phyloP scores from a whole-genome alignment of 2,888 invertebrate species.

The Drosophila austrosaltans region DNA sequence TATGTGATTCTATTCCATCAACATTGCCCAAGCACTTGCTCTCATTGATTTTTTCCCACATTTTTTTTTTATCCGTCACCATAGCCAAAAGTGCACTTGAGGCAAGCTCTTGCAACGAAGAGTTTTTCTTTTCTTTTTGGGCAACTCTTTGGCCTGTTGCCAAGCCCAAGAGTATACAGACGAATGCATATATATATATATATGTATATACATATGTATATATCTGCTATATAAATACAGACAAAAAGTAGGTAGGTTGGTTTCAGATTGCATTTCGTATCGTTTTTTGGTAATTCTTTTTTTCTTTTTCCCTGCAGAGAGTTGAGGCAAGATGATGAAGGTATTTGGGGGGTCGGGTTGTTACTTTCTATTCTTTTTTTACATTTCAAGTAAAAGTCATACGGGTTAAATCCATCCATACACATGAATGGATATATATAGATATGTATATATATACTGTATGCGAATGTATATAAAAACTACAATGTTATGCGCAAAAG shows the following conservation, averaged over 20 bases:
- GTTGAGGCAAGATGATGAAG: conserved; percentile 25
- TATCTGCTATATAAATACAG: conserved; percentile 41
- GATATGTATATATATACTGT: conserved; percentile 22
- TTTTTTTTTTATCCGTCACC: conserved; percentile 34
- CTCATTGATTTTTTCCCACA: conserved; percentile 60
- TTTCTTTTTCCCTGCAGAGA: conserved; percentile 19
- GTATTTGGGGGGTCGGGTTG: conserved; percentile 8
- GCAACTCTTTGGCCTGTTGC: conserved; percentile 44
- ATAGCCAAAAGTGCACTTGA: conserved; percentile 48
- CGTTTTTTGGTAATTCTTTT: conserved; percentile 35
- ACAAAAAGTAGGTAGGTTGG: conserved; percentile 29
- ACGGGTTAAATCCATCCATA: conserved; percentile 18
- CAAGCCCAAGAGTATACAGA: conserved; percentile 39
- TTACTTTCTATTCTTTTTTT: conserved; percentile 46
- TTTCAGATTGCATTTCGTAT: conserved; percentile 21
- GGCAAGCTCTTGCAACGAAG: conserved; percentile 27
- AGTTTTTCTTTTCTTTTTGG: conserved; percentile 16
- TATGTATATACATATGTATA: conserved; percentile 46
- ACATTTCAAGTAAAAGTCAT: conserved; percentile 33
- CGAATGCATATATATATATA: conserved; percentile 48
- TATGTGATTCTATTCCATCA: conserved; percentile 9
- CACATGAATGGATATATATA: conserved; percentile 16
- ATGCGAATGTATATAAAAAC: conserved; percentile 32
- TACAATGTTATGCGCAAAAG: conserved; percentile 52
- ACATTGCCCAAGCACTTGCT: conserved; percentile 31